Evolutionary conservation across 2,113 vertebrate species (phyloP).

Genomic region (Ctenomys sociabilis): DNA sequence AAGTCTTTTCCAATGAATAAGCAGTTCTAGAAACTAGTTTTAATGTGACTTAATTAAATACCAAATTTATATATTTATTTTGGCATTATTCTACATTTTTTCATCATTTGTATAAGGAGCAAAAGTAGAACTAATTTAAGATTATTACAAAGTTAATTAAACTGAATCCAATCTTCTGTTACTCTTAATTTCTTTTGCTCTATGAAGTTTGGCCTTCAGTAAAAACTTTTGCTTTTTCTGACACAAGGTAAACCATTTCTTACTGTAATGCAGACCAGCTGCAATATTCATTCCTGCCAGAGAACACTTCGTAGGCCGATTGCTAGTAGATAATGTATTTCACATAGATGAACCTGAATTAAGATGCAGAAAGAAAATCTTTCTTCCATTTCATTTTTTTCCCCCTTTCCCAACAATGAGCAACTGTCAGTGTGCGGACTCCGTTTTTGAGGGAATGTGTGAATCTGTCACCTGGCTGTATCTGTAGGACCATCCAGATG

Average conservation of each 20-base stretch:
- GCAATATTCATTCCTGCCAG: background rate
- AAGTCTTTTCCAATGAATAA: constrained; percentile 18
- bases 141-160: constrained; percentile 61
- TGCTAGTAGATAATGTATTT: constrained; percentile 52
- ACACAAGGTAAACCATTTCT: constrained; percentile 46
- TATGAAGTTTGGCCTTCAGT: constrained; percentile 40
- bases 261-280: constrained; percentile 47
- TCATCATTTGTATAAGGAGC: constrained; percentile 1
- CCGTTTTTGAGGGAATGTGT: constrained; percentile 71
- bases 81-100: constrained; percentile 45
- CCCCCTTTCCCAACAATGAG: constrained; percentile 70
- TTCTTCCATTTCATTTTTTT: constrained; percentile 45
- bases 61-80: constrained; percentile 45
- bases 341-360: constrained; percentile 69
- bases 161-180: constrained; percentile 55
- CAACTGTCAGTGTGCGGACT: constrained; percentile 73
- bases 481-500: constrained; percentile 81
- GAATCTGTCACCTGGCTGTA: constrained; percentile 79
- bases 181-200: constrained; percentile 48
- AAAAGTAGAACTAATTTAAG: constrained; percentile 49
- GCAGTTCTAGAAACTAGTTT: constrained; percentile 39
- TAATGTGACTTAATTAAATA: constrained; percentile 46
- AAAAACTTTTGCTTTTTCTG: constrained; percentile 55
- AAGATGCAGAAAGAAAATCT: constrained; percentile 55
- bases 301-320: constrained; percentile 16